Percentiles rank a stretch among this genome's conserved stretches.
Evolutionary conservation across 2,113 vertebrate genomes (phyloP).

Genomic region (Astatoreochromis straeleni): DNA sequence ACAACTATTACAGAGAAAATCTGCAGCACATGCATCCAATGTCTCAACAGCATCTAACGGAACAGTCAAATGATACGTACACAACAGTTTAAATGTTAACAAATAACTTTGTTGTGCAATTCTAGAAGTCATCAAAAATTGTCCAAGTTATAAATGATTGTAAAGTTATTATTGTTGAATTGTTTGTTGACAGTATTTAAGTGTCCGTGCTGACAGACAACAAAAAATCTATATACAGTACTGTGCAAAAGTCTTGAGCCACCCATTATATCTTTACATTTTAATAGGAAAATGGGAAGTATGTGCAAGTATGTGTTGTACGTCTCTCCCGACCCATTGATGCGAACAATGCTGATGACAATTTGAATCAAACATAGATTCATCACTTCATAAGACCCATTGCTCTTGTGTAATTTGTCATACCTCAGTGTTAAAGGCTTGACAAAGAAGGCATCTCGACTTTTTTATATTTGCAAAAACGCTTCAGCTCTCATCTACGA

Average conservation of each 20-base stretch:
- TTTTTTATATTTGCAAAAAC: background rate
- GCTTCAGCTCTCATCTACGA: background rate
- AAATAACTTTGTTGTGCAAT: background rate
- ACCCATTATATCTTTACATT: background rate
- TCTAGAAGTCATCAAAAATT: background rate
- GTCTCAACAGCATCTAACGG: background rate
- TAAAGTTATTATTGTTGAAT: background rate
- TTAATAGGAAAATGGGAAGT: background rate
- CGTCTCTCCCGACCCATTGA: background rate
- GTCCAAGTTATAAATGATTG: background rate
- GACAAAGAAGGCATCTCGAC: background rate
- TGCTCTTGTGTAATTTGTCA: background rate
- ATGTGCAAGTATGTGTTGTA: background rate
- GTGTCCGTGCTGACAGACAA: background rate
- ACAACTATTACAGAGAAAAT: background rate
- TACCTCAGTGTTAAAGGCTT: background rate
- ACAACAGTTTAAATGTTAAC: background rate
- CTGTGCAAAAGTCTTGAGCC: background rate
- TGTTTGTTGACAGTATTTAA: background rate
- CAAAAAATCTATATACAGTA: background rate
- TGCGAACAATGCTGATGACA: background rate
- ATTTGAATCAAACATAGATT: background rate
- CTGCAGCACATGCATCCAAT: background rate
- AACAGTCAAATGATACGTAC: background rate
- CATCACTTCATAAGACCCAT: background rate